A percentile compares a stretch with the other conserved stretches of the same genome.
Evolutionary conservation across 1,140 invertebrate genomes (phyloP).

Genomic region (Leptopilina clavipes): DNA sequence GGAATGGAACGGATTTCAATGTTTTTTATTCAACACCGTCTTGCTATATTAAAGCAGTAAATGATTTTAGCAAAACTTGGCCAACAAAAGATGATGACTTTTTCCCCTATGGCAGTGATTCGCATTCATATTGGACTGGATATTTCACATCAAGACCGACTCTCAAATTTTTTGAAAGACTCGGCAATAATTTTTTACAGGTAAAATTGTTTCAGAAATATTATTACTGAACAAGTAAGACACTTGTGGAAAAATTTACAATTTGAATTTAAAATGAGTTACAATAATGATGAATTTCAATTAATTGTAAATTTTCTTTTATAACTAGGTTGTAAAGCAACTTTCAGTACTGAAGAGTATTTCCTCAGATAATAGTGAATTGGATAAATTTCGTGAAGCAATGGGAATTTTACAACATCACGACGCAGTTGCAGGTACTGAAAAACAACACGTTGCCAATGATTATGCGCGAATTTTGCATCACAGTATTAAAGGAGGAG

Average conservation of each 20-base stretch:
- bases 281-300: too few relatives aligned
- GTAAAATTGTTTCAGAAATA: too few relatives aligned
- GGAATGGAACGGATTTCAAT: constrained; percentile 81
- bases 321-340: constrained; percentile 67
- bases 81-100: constrained; percentile 88
- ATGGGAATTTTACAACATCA: constrained; percentile 92
- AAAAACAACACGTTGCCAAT: constrained; percentile 88
- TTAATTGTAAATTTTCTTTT: constrained; percentile 42
- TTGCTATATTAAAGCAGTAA: constrained; percentile 91
- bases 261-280: too few relatives aligned
- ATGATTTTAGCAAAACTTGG: constrained; percentile 80
- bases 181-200: constrained; percentile 87
- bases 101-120: constrained; percentile 90
- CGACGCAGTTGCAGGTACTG: constrained; percentile 88
- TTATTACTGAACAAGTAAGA: too few relatives aligned
- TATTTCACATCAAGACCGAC: constrained; percentile 94
- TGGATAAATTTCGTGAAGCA: constrained; percentile 68
- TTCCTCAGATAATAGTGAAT: constrained; percentile 55
- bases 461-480: constrained; percentile 86
- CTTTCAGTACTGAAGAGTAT: constrained; percentile 53
- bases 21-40: constrained; percentile 84
- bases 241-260: too few relatives aligned
- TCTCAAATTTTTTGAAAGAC: constrained; percentile 85
- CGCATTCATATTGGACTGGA: constrained; percentile 93
- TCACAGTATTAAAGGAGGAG: constrained; percentile 76